Conservation (phyloP, 2,797 vertebrate genomes). For the Xerus rutilus region DNA sequence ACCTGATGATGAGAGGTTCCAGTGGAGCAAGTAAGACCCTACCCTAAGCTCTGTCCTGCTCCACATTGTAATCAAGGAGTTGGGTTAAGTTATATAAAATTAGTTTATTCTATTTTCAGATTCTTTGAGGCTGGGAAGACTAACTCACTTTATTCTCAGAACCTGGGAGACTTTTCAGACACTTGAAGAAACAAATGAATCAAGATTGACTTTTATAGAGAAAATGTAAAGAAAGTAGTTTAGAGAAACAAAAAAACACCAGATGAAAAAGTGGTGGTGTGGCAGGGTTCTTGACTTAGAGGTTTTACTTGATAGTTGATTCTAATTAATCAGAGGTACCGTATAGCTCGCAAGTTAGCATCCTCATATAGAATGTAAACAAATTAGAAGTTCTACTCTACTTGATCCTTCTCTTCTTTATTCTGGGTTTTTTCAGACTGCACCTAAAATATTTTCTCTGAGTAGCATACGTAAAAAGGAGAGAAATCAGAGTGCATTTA, state of each 20-base stretch:
- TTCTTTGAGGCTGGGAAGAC: not conserved
- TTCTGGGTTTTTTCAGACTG: not conserved
- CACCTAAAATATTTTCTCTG: not conserved
- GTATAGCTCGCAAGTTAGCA: not conserved
- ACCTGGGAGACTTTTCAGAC: not conserved
- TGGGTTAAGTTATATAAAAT: not conserved
- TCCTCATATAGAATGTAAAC: not conserved
- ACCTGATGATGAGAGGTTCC: not conserved
- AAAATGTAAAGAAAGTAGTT: not conserved
- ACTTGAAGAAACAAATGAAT: not conserved
- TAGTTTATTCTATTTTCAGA: not conserved
- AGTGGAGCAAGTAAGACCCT: not conserved
- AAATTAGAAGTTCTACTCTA: not conserved
- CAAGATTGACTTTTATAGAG: not conserved
- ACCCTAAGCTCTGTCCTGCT: not conserved
- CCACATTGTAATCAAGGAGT: not conserved
- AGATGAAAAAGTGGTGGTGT: not conserved
- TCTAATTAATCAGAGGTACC: not conserved
- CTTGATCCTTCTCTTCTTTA: not conserved
- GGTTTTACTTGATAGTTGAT: not conserved
- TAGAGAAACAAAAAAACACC: not conserved
- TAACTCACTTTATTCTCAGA: slow-evolving; percentile 3
- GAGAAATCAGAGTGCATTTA: not conserved
- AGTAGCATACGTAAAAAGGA: not conserved
- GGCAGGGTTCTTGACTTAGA: not conserved